Evolutionary conservation across 2,797 vertebrate species (phyloP), one percentile per base, ranked within the genome.

Genomic region (Lacerta viridis): DNA sequence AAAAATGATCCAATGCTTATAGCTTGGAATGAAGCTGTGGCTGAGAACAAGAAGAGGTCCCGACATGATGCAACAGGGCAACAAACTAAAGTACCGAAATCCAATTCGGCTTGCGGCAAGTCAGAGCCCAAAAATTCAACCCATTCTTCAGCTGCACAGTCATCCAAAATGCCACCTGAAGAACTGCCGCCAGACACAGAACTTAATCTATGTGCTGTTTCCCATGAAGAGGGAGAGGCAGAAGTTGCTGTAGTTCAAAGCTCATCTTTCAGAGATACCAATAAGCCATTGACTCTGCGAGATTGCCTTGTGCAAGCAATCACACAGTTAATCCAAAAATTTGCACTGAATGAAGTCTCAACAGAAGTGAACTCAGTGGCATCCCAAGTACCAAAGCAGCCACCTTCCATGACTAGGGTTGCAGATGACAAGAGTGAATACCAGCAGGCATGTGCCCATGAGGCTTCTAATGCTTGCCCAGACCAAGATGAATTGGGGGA

Each of bases 251-350:
- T 71, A 10, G 39, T 88, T 74, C 61, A 41, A 85, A 91, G 92
- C 83, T 87, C 89, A 61, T 91, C 92, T 64, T 66, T 80, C 18
- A 92, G 89, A 80, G 41, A 77, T 85, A 17, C 81, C 61, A 86
- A 68, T 36, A 94, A 86, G 78, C 86, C 94, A 23, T 74, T 95
- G 84, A 97, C 95, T 0, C 46, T 89, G 66, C 95, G 91, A 91
- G 97, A 97, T 46, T 84, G 69, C 68, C 94, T 97, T 3, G 80
- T 95, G 83, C 94, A 96, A 83, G 93, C 92, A 84, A 96, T 98
- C 89, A 91, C n/a, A 18, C 74, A 83, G 89, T 93, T 97, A 91
- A 97, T 98, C 87, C 96, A 96, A 86, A 91, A 90, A 3, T 0
- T 97, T 36, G 93, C 95, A 18, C 6, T 93, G 80, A 77, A 64